phyloP scores from a whole-genome alignment of 2,797 vertebrate genomes.

The Acanthornis magna region DNA sequence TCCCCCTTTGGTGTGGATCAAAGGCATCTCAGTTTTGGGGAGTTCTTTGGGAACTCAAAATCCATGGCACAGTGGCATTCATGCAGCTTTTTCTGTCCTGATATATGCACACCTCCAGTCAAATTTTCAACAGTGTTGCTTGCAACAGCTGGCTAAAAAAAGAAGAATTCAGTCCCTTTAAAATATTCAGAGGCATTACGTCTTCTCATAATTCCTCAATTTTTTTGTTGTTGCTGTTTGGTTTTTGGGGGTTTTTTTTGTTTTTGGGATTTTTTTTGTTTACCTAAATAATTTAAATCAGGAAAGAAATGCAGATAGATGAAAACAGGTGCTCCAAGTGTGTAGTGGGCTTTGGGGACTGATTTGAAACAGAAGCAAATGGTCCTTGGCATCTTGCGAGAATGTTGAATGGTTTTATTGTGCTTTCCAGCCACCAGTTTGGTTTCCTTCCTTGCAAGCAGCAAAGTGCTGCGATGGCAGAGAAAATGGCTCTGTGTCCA shows the following conservation, averaged over 20 bases:
- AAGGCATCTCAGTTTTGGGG: slow-evolving; percentile 28
- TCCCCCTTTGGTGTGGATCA: slow-evolving; percentile 61
- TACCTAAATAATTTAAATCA: slow-evolving; percentile 19
- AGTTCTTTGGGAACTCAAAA: slow-evolving; percentile 31
- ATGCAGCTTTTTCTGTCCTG: not conserved
- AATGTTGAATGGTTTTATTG: not conserved
- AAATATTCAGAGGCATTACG: not conserved
- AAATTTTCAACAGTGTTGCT: not conserved
- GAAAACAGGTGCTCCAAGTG: not conserved
- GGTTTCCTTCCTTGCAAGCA: not conserved
- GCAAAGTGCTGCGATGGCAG: not conserved
- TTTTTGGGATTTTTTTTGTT: not conserved
- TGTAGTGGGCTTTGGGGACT: slow-evolving; percentile 14
- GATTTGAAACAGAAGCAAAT: slow-evolving; percentile 14
- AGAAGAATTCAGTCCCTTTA: not conserved
- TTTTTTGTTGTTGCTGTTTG: not conserved
- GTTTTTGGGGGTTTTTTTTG: not conserved
- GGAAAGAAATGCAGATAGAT: not conserved
- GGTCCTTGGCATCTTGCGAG: not conserved
- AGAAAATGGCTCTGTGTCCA: not conserved
- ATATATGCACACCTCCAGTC: not conserved
- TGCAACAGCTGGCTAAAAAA: not conserved
- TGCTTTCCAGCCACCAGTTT: not conserved
- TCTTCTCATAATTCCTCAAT: not conserved
- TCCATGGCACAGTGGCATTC: not conserved